Base-by-base conservation (phyloP, 2,888 invertebrate species). In the Proisotoma minuta region DNA sequence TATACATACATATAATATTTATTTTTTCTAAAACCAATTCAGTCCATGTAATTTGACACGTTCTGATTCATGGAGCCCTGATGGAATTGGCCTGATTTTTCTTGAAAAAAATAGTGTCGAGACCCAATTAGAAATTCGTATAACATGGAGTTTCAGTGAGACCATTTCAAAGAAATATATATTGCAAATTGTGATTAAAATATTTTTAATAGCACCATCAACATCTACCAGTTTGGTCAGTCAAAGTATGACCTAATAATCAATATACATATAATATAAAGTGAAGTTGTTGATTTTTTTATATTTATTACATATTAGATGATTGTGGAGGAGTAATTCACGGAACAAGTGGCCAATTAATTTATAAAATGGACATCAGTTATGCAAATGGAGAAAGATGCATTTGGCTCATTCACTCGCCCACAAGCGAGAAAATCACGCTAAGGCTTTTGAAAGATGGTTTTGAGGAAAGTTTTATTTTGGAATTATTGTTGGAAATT, bases 361-460 rank as follows among this genome's bases (percentile, higher is more conserved):
- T 47, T 20, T 65, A 65, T 48, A 65, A 65, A 51, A 34, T 62
- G 18, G 59, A 51, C 1, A 1, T 8, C 3, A 43, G 29, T 10
- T 65, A 65, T 22, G 8, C 15, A 1, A 62, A 65, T 20, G 57
- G 54, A 5, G 65, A 65, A 24, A 47, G 62, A 3, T 65, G 65
- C 24, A 56, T 65, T 2, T 65, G 61, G 61, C 29, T 65, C 0
- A 23, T 65, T 1, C 54, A 65, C 15, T 52, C 65, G 4, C 65
- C 61, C 1, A 56, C 54, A 12, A 50, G 50, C 24, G 49, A 53
- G 1, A 34, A 39, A n/a, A 65, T 65, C 20, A 58, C 48, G 0
- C 15, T 65, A 47, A 58, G 54, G 3, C 56, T 65, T 4, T n/a
- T 59, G 1, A 59, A 65, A 22, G 65, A 61, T n/a, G 65, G 65